Percentiles rank a stretch among this genome's conserved stretches.
Conservation (phyloP, 2,888 invertebrate genomes). For the Heliconius charithonia region DNA sequence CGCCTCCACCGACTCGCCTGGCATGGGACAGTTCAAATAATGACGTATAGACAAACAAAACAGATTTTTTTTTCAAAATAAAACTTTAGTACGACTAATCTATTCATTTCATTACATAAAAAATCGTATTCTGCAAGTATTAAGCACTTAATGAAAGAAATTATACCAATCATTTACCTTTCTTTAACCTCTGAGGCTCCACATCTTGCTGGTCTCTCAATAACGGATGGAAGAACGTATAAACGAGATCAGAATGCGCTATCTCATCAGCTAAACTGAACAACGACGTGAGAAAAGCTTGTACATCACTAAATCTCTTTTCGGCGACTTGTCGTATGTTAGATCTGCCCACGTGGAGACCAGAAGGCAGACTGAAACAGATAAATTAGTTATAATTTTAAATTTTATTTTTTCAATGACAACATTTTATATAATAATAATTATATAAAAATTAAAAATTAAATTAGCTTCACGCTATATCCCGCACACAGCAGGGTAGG, state of each 20-base stretch:
- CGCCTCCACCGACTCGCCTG: conserved; percentile 63
- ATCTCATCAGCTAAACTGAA: conserved; percentile 96
- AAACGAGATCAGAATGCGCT: conserved; percentile 97
- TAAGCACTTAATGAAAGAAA: not conserved
- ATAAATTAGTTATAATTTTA: not conserved
- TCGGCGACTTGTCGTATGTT: conserved; percentile 98
- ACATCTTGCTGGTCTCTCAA: conserved; percentile 96
- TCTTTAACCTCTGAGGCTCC: conserved; percentile 90
- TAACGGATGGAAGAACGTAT: conserved; percentile 99
- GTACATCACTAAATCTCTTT: conserved; percentile 94
- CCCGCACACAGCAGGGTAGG: too few relatives aligned
- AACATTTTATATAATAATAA: not conserved
- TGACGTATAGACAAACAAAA: too few relatives aligned
- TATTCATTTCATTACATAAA: too few relatives aligned
- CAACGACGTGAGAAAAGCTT: conserved; percentile 92
- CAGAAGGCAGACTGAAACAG: conserved; percentile 74
- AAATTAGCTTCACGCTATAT: too few relatives aligned
- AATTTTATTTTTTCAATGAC: not conserved
- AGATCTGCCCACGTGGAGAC: conserved; percentile 94
- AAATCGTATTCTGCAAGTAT: too few relatives aligned
- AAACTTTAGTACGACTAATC: too few relatives aligned
- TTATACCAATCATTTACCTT: conserved; percentile 80
- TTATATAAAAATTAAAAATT: too few relatives aligned
- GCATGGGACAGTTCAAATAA: too few relatives aligned
- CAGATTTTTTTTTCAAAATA: too few relatives aligned